Percentiles rank a stretch among this genome's conserved stretches.
Conservation (phyloP, 1,140 invertebrate genomes). For the Diorhabda carinulata region DNA sequence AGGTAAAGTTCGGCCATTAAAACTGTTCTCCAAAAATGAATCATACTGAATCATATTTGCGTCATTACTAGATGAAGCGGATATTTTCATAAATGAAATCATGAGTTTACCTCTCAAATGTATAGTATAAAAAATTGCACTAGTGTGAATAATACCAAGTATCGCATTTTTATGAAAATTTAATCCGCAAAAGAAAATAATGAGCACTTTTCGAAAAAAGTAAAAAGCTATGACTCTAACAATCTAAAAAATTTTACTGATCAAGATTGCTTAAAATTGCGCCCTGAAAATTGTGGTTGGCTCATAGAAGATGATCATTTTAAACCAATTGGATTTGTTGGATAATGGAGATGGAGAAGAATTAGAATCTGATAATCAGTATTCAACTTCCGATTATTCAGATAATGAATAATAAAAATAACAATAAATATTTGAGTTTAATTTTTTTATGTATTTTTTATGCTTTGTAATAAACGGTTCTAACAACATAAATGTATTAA, state of each 20-base stretch:
- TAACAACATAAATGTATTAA: slow-evolving; percentile 11
- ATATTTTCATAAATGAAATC: slow-evolving; percentile 17
- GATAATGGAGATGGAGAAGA: slow-evolving; percentile 12
- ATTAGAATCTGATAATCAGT: slow-evolving; percentile 10
- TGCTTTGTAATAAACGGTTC: slow-evolving; percentile 6
- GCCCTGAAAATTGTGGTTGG: slow-evolving; percentile 20
- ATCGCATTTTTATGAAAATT: slow-evolving; percentile 13
- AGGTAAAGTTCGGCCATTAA: slow-evolving; percentile 10
- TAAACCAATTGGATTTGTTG: slow-evolving; percentile 17
- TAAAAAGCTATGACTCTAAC: slow-evolving; percentile 15
- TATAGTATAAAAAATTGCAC: slow-evolving; percentile 17
- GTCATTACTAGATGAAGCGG: slow-evolving; percentile 16
- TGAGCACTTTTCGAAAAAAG: slow-evolving; percentile 15
- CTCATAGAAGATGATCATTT: slow-evolving; percentile 15
- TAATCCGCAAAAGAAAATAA: slow-evolving; percentile 14
- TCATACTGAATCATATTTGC: slow-evolving; percentile 14
- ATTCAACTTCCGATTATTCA: slow-evolving; percentile 9
- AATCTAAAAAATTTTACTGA: slow-evolving; percentile 16
- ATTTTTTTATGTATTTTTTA: slow-evolving; percentile 11
- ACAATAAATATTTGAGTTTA: slow-evolving; percentile 9
- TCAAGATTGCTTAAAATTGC: slow-evolving; percentile 10
- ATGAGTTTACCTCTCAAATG: slow-evolving; percentile 8
- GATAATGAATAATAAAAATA: slow-evolving; percentile 11
- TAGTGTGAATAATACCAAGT: slow-evolving; percentile 14
- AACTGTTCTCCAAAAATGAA: slow-evolving; percentile 17